These are phyloP conservation scores for Mormyrops boulengeri DNA, from an alignment of 2,797 vertebrate species.

Conservation along the genomic window DNA sequence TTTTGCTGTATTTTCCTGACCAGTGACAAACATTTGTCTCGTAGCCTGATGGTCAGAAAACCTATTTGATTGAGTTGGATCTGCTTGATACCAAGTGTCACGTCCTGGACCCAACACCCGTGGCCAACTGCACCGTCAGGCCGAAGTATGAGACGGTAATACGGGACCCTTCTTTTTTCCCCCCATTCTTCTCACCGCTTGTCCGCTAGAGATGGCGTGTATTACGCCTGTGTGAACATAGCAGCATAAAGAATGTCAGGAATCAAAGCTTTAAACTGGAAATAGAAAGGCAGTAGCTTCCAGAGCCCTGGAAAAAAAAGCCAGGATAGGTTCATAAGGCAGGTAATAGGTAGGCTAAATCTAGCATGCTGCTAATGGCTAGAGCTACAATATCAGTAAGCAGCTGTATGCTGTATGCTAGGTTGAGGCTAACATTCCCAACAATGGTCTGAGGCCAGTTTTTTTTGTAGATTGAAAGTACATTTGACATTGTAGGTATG, in stretches of 20 bases:
- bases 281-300: not conserved
- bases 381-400: not conserved
- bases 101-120: constrained; percentile 59
- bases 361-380: not conserved
- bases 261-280: not conserved
- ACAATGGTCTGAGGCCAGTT: not conserved
- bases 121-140: constrained; percentile 60
- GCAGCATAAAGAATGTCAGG: not conserved
- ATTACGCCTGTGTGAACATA: not conserved
- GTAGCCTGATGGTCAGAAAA: constrained; percentile 43
- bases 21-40: not conserved
- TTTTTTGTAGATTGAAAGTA: not conserved
- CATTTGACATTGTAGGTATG: not conserved
- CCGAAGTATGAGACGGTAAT: constrained; percentile 55
- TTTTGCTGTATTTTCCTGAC: not conserved
- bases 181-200: not conserved
- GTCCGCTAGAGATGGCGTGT: not conserved
- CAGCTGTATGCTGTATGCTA: not conserved
- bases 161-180: not conserved
- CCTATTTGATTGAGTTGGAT: constrained; percentile 57
- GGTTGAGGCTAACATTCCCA: not conserved
- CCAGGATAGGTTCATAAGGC: not conserved
- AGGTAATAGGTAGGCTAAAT: not conserved
- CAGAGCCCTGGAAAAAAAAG: not conserved
- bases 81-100: constrained; percentile 67